Evolutionary conservation across 2,113 vertebrate species (phyloP).

Genomic region (Taxidea taxus): DNA sequence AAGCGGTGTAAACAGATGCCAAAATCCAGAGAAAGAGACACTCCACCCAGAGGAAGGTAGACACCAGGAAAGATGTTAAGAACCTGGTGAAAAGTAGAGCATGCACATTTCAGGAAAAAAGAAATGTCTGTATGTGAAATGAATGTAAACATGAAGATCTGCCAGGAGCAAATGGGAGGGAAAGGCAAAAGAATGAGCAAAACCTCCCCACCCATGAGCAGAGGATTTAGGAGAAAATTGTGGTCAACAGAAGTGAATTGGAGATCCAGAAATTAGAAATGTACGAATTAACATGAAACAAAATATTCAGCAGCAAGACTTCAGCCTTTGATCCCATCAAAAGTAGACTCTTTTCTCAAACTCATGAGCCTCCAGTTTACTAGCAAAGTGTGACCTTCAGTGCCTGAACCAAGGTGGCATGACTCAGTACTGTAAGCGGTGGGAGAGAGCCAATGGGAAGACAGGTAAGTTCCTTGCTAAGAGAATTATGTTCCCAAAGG

Average conservation of each 20-base stretch:
- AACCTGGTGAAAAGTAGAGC: conserved; percentile 35
- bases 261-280: neutral
- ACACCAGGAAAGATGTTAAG: conserved; percentile 8
- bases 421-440: neutral
- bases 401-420: neutral
- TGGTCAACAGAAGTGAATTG: neutral
- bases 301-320: neutral
- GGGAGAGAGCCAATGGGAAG: neutral
- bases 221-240: neutral
- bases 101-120: conserved; percentile 25
- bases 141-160: neutral
- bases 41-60: neutral
- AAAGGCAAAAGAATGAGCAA: neutral
- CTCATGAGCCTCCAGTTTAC: neutral
- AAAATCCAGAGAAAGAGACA: neutral
- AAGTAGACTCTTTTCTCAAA: neutral
- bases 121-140: neutral
- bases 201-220: neutral
- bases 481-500: neutral
- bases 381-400: neutral
- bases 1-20: neutral
- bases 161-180: neutral
- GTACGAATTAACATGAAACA: neutral
- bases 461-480: neutral
- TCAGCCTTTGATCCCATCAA: neutral